phyloP scores from a whole-genome alignment of 2,797 vertebrate species.

The Neomorphus geoffroyi region DNA sequence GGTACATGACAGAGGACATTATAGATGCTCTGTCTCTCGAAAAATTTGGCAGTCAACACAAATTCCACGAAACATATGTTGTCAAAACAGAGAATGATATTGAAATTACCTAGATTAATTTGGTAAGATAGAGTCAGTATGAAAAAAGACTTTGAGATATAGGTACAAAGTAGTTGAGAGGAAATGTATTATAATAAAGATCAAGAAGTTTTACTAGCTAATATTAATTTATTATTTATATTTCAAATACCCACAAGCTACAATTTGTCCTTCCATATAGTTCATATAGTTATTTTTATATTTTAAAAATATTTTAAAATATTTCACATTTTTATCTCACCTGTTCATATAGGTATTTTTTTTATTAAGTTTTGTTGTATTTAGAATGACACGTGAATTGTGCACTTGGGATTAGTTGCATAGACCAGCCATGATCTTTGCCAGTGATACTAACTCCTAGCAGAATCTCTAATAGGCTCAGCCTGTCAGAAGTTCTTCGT shows the following conservation, averaged over 20 bases:
- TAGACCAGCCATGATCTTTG: background rate
- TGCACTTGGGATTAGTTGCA: background rate
- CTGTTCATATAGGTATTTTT: background rate
- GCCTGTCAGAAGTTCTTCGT: background rate
- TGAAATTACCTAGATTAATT: background rate
- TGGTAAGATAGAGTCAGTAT: background rate
- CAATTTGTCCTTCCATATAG: background rate
- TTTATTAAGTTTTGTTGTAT: background rate
- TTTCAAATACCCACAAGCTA: background rate
- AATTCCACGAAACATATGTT: background rate
- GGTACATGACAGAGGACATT: background rate
- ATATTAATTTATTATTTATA: background rate
- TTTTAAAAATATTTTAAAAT: too few species aligned
- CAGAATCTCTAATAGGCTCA: background rate
- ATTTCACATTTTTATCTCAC: too few species aligned
- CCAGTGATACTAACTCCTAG: background rate
- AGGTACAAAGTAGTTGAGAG: background rate
- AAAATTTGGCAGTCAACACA: background rate
- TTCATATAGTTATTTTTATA: background rate
- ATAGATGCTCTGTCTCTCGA: background rate
- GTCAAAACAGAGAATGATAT: background rate
- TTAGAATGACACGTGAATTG: background rate
- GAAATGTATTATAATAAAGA: background rate
- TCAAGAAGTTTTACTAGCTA: background rate
- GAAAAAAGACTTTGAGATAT: background rate